phyloP scores from a whole-genome alignment of 2,113 vertebrate species.

The Hystrix brachyura region DNA sequence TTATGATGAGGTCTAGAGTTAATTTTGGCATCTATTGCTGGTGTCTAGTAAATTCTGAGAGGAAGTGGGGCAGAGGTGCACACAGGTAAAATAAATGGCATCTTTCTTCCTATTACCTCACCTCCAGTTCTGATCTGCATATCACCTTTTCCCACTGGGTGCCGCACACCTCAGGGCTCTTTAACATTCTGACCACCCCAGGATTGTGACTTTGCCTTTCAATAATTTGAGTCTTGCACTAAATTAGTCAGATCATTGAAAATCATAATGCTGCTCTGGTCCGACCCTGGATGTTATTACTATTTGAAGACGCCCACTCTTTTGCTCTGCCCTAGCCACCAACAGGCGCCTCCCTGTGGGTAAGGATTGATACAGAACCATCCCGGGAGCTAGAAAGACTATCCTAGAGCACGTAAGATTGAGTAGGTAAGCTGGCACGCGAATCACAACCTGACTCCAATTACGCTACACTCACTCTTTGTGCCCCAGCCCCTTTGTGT shows the following conservation, averaged over 20 bases:
- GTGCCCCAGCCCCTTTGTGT: not conserved
- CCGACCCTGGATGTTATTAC: not conserved
- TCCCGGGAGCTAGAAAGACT: not conserved
- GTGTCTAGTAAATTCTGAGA: not conserved
- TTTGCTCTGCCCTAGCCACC: not conserved
- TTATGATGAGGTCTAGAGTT: not conserved
- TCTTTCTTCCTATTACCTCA: not conserved
- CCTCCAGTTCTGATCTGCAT: not conserved
- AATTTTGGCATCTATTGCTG: not conserved
- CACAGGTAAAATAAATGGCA: not conserved
- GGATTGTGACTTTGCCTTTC: not conserved
- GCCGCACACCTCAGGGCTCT: not conserved
- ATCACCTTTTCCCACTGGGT: not conserved
- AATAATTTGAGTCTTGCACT: not conserved
- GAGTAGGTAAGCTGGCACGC: not conserved
- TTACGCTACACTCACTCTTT: not conserved
- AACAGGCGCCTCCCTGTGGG: not conserved
- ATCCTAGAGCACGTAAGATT: not conserved
- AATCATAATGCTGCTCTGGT: not conserved
- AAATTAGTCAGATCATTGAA: not conserved
- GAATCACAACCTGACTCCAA: not conserved
- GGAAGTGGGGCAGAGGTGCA: not conserved
- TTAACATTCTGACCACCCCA: not conserved
- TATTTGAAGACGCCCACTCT: not conserved
- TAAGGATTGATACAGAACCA: not conserved